These are phyloP conservation scores for Halocaridina rubra DNA, from an alignment of 2,888 invertebrate species.

Conservation along the genomic window DNA sequence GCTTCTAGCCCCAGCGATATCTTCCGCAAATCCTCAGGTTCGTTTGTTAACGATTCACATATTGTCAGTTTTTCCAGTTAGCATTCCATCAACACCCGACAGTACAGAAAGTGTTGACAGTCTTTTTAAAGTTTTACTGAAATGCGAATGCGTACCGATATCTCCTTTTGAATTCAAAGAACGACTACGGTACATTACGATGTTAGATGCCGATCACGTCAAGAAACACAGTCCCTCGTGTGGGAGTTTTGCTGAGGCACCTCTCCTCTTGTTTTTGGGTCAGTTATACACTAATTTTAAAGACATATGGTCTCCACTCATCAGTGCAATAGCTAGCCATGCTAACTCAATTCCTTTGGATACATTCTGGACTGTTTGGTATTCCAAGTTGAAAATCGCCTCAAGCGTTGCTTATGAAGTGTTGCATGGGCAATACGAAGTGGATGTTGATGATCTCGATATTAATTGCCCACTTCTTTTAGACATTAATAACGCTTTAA, in stretches of 20 bases:
- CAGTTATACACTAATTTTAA: constrained; percentile 59
- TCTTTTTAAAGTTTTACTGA: constrained; percentile 52
- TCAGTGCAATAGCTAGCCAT: constrained; percentile 34
- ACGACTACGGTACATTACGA: constrained; percentile 32
- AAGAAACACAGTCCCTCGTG: constrained; percentile 26
- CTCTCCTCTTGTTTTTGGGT: constrained; percentile 48
- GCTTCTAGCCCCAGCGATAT: constrained; percentile 47
- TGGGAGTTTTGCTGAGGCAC: constrained; percentile 44
- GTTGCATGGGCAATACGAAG: not conserved
- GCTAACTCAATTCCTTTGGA: constrained; percentile 33
- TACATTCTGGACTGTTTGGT: constrained; percentile 58
- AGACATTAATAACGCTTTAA: constrained; percentile 5
- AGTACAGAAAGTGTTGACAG: constrained; percentile 4
- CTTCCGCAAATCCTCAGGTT: constrained; percentile 44
- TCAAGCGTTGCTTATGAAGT: constrained; percentile 19
- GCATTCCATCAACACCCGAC: constrained; percentile 25
- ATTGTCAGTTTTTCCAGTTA: constrained; percentile 54
- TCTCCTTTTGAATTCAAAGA: constrained; percentile 56
- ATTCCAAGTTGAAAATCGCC: constrained; percentile 42
- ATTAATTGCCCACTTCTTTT: not conserved
- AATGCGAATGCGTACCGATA: constrained; percentile 38
- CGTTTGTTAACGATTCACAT: constrained; percentile 53
- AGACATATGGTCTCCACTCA: constrained; percentile 33
- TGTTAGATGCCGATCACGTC: constrained; percentile 46
- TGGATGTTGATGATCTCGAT: not conserved